Percentiles rank a stretch among this genome's conserved stretches.
Evolutionary conservation across 2,888 invertebrate genomes (phyloP).

Genomic region (Amphipoea oculea): DNA sequence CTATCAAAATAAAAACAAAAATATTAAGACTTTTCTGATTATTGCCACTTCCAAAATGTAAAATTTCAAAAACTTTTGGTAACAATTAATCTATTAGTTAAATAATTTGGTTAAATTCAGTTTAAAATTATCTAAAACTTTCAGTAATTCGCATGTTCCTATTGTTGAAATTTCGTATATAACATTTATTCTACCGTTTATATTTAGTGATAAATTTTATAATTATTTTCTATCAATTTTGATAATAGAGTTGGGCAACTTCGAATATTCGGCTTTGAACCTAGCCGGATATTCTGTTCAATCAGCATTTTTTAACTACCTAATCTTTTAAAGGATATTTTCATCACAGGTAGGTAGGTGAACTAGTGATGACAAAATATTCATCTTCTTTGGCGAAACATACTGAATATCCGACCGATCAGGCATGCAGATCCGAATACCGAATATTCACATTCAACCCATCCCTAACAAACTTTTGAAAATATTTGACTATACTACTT

Average conservation of each 20-base stretch:
- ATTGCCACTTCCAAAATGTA: slow-evolving; percentile 7
- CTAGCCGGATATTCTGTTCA: slow-evolving; percentile 11
- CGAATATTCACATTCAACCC: slow-evolving; percentile 9
- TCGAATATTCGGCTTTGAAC: slow-evolving; percentile 13
- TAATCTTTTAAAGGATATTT: background rate
- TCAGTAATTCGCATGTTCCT: slow-evolving; percentile 7
- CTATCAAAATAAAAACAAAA: slow-evolving; percentile 37
- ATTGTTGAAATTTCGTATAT: slow-evolving; percentile 16
- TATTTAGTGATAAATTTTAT: slow-evolving; percentile 27
- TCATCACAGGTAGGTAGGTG: background rate
- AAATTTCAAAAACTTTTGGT: slow-evolving; percentile 19
- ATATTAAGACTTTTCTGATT: background rate
- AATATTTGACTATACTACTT: slow-evolving; percentile 33
- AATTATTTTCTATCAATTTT: slow-evolving; percentile 13
- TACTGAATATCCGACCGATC: slow-evolving; percentile 1
- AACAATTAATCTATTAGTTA: slow-evolving; percentile 15
- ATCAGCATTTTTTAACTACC: background rate
- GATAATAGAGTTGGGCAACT: background rate
- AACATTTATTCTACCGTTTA: slow-evolving; percentile 35
- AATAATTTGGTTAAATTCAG: slow-evolving; percentile 35
- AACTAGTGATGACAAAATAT: background rate
- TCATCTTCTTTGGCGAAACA: background rate
- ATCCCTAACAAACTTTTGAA: slow-evolving; percentile 4
- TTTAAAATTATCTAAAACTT: slow-evolving; percentile 22
- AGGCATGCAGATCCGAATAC: background rate